Evolutionary conservation across 2,797 vertebrate genomes (phyloP).

Genomic region (Tokudaia tokunoshimensis): DNA sequence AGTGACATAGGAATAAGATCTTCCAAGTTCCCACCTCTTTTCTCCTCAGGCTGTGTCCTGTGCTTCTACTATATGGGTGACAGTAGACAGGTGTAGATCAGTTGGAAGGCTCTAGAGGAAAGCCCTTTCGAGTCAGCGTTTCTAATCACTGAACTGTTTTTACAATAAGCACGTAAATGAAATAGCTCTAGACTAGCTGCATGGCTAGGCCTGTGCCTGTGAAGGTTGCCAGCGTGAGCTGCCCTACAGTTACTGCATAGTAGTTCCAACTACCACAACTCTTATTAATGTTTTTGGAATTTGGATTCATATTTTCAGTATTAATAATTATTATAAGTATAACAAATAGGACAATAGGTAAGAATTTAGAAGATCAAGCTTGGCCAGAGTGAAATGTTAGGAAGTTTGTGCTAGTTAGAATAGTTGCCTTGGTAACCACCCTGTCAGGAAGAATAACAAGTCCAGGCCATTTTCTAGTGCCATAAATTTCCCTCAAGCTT

Average conservation of each 20-base stretch:
- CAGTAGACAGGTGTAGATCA: conserved; percentile 7
- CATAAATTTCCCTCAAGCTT: background rate
- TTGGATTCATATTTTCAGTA: background rate
- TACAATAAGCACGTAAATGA: conserved; percentile 3
- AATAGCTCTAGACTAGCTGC: background rate
- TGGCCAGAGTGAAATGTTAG: background rate
- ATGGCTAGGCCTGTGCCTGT: background rate
- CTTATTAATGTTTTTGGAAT: background rate
- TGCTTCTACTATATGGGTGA: conserved; percentile 47
- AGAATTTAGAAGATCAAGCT: conserved; percentile 42
- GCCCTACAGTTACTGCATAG: background rate
- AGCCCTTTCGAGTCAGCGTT: conserved; percentile 63
- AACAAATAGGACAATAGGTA: background rate
- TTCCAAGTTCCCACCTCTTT: background rate
- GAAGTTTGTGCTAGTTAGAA: background rate
- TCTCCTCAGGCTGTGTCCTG: background rate
- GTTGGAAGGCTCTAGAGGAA: conserved; percentile 55
- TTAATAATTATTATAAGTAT: conserved; percentile 36
- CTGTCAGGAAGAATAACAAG: background rate
- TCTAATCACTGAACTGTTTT: conserved; percentile 64
- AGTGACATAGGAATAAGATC: background rate
- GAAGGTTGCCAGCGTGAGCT: background rate
- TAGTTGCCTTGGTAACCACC: background rate
- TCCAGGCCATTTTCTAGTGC: background rate
- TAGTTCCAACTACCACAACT: background rate